phyloP scores from a whole-genome alignment of 2,113 vertebrate species.

The Hemiprocne comata region DNA sequence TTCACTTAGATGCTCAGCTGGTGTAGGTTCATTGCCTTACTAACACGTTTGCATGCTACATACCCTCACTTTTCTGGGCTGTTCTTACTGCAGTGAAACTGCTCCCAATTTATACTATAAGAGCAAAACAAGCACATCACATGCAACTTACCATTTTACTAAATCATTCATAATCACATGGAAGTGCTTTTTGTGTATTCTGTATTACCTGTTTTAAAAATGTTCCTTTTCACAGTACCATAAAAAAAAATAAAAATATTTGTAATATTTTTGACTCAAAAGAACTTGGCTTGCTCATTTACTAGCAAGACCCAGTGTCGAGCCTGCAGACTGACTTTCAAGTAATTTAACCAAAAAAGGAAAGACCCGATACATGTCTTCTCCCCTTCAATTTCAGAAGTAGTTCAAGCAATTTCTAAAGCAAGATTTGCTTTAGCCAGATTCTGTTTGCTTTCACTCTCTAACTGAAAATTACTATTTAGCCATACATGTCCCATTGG shows the following conservation, averaged over 20 bases:
- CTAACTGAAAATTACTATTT: neutral
- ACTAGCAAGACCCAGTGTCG: neutral
- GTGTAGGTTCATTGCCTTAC: neutral
- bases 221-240: neutral
- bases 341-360: neutral
- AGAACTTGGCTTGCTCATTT: neutral
- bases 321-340: neutral
- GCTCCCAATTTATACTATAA: neutral
- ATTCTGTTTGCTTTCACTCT: conserved; percentile 6
- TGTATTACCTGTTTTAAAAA: neutral
- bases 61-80: neutral
- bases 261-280: neutral
- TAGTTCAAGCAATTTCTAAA: neutral
- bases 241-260: neutral
- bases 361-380: neutral
- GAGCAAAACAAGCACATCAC: neutral
- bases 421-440: neutral
- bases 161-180: neutral
- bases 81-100: neutral
- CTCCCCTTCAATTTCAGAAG: neutral
- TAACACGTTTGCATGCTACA: neutral
- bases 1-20: neutral
- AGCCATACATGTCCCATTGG: neutral
- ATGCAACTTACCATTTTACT: neutral
- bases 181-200: neutral